phyloP scores from a whole-genome alignment of 1,140 invertebrate species.

The Drosophila hydei region DNA sequence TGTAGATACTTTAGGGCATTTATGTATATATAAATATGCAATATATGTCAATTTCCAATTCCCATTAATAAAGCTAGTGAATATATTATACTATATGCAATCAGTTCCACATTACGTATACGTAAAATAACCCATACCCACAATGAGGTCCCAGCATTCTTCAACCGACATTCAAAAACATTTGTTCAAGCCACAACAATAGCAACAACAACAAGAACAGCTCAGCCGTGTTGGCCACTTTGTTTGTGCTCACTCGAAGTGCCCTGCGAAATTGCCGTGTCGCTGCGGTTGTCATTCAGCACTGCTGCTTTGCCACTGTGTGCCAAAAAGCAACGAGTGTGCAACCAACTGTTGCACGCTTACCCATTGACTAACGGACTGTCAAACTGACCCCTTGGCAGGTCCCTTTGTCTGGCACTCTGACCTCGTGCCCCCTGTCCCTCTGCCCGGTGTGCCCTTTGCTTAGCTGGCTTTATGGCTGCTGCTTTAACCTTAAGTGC shows the following conservation, averaged over 20 bases:
- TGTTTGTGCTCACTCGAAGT: slow-evolving; percentile 28
- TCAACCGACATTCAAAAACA: slow-evolving; percentile 1
- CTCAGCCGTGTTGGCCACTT: slow-evolving; percentile 16
- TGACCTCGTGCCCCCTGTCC: neutral
- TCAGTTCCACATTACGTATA: neutral
- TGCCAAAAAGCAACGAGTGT: slow-evolving; percentile 20
- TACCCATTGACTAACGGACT: slow-evolving; percentile 42
- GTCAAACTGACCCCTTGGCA: slow-evolving; percentile 31
- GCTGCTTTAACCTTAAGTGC: slow-evolving; percentile 39
- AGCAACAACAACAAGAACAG: neutral
- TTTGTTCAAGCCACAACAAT: slow-evolving; percentile 9
- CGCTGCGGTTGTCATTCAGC: slow-evolving; percentile 35
- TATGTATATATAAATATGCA: too few relatives aligned
- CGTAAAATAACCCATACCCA: neutral
- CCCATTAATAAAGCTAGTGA: too few relatives aligned
- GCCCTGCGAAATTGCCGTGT: slow-evolving; percentile 36
- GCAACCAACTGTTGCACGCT: slow-evolving; percentile 42
- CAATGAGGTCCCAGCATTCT: slow-evolving; percentile 6
- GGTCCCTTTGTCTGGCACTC: slow-evolving; percentile 15
- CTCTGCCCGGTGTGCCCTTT: neutral
- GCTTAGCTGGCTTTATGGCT: slow-evolving; percentile 10
- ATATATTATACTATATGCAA: too few relatives aligned
- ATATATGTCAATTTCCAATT: too few relatives aligned
- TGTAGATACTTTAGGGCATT: too few relatives aligned
- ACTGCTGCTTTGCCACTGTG: slow-evolving; percentile 6